Conservation (phyloP, 2,888 invertebrate genomes). For the Spilosoma lubricipeda region DNA sequence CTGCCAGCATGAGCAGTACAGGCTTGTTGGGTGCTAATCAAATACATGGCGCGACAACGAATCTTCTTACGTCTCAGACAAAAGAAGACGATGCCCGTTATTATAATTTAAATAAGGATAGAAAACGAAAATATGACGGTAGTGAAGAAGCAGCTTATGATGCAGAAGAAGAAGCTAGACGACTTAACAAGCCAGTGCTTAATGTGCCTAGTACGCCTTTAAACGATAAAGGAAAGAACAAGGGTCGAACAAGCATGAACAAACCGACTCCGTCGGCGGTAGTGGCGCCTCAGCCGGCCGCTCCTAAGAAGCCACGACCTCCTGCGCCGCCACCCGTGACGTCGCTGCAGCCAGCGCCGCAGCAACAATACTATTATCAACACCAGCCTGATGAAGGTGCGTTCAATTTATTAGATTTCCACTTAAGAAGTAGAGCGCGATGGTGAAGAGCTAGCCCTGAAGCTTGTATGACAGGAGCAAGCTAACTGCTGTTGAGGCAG, state of each 20-base stretch:
- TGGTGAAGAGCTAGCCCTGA: slow-evolving; percentile 87
- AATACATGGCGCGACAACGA: slow-evolving; percentile 73
- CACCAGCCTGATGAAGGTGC: slow-evolving; percentile 87
- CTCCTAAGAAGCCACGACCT: slow-evolving; percentile 81
- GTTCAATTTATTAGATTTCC: slow-evolving; percentile 87
- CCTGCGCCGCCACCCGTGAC: slow-evolving; percentile 79
- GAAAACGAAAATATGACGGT: slow-evolving; percentile 89
- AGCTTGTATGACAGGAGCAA: slow-evolving; percentile 87
- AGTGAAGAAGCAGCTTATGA: slow-evolving; percentile 89
- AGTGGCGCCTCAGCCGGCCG: slow-evolving; percentile 80
- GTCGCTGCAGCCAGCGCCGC: slow-evolving; percentile 78
- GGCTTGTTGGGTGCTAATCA: slow-evolving; percentile 82
- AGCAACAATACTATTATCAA: slow-evolving; percentile 86
- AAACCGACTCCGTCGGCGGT: slow-evolving; percentile 77
- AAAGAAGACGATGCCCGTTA: slow-evolving; percentile 90
- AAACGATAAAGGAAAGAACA: slow-evolving; percentile 78
- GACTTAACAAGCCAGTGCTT: slow-evolving; percentile 82
- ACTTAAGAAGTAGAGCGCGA: slow-evolving; percentile 86
- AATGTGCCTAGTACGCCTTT: slow-evolving; percentile 83
- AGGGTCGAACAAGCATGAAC: slow-evolving; percentile 69
- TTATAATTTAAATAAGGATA: slow-evolving; percentile 90
- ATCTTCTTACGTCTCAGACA: slow-evolving; percentile 69
- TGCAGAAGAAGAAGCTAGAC: slow-evolving; percentile 84
- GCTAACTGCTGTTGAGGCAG: slow-evolving; percentile 81
- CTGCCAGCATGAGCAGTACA: slow-evolving; percentile 72